Conservation (phyloP, 1,140 invertebrate genomes). For the Cydia strobilella region DNA sequence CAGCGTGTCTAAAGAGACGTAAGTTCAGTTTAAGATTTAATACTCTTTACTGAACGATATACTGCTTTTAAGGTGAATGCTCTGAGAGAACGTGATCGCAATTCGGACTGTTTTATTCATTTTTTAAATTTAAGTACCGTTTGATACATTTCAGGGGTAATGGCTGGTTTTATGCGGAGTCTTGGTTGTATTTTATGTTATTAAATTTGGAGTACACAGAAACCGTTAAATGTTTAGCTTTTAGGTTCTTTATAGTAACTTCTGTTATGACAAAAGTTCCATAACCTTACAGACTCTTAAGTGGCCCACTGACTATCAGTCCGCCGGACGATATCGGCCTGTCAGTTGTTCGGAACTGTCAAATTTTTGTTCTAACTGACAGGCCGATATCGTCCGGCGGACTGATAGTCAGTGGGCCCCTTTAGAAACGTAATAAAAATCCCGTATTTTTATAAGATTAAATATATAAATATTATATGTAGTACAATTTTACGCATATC, state of each 20-base stretch:
- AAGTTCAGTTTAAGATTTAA: background rate
- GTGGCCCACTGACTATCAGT: too few species aligned
- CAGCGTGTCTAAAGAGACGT: background rate
- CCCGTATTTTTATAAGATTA: too few species aligned
- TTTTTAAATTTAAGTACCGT: constrained; percentile 7
- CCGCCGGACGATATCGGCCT: too few species aligned
- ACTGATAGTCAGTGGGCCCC: too few species aligned
- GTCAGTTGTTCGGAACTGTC: too few species aligned
- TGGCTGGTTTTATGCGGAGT: background rate
- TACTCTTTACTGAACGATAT: background rate
- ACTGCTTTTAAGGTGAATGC: constrained; percentile 19
- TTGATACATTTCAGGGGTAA: constrained; percentile 26
- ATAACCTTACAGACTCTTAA: too few species aligned
- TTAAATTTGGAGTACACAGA: background rate
- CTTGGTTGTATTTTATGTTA: background rate
- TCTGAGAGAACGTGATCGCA: background rate
- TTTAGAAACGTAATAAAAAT: too few species aligned
- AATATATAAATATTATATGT: too few species aligned
- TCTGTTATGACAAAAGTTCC: background rate
- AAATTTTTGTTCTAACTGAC: too few species aligned
- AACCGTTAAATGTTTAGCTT: background rate
- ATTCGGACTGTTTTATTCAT: constrained; percentile 5
- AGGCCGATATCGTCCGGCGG: too few species aligned
- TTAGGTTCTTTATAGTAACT: background rate
- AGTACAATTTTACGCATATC: too few species aligned